A percentile compares a stretch with the other conserved stretches of the same genome.
Conservation (phyloP, 2,797 vertebrate species). For the Serranus cabrilla region DNA sequence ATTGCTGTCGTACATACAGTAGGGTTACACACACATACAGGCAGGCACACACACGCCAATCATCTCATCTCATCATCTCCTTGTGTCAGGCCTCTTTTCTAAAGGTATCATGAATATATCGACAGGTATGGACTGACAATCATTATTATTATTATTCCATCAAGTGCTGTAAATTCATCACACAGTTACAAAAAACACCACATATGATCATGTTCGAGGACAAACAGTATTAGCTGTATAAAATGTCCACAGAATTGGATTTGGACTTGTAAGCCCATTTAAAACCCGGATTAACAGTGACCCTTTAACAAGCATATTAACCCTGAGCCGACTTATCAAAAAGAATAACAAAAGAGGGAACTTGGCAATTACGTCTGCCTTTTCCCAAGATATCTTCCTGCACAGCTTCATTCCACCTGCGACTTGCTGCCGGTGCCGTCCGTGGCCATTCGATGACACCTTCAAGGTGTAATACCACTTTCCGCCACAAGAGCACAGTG, state of each 20-base stretch:
- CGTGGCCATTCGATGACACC: constrained; percentile 3
- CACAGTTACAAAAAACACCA: constrained; percentile 35
- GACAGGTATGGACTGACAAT: too few species aligned
- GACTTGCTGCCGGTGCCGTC: background rate
- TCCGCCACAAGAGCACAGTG: constrained; percentile 40
- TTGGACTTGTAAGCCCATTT: constrained; percentile 68
- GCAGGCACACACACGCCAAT: constrained; percentile 7
- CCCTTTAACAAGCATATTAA: constrained; percentile 74
- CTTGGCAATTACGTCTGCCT: constrained; percentile 44
- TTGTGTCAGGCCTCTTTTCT: background rate
- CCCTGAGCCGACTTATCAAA: constrained; percentile 60
- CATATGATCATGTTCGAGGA: constrained; percentile 42
- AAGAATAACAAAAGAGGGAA: constrained; percentile 64
- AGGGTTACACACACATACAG: constrained; percentile 3
- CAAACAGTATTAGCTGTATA: constrained; percentile 68
- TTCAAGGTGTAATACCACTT: constrained; percentile 30
- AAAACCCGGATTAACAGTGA: constrained; percentile 70
- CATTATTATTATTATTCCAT: too few species aligned
- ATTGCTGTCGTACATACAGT: constrained; percentile 42
- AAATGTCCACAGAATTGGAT: constrained; percentile 68
- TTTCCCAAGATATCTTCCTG: constrained; percentile 29
- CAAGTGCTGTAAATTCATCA: background rate
- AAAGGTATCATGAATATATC: background rate
- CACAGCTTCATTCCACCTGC: constrained; percentile 33
- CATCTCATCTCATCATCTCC: constrained; percentile 12